Evolutionary conservation across 2,888 invertebrate species (phyloP), one percentile per base, ranked within the genome.

Genomic region (Leptarthrus brevirostris): DNA sequence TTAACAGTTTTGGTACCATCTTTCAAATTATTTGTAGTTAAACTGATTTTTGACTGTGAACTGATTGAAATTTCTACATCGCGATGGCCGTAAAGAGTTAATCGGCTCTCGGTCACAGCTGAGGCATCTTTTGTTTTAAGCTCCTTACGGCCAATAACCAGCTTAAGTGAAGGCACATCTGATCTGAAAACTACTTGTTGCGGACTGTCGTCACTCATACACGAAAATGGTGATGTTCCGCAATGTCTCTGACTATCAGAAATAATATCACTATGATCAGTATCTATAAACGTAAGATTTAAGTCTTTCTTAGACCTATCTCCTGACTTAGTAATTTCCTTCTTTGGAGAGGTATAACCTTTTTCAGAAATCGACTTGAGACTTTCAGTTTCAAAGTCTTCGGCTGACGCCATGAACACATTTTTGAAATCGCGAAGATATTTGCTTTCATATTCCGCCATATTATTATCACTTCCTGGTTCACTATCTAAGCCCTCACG

Each of bases 61-160:
- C 86, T 84, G 40, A 87, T 87, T 12, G 87, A 87, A 74, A 87
- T 87, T 82, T 88, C 87, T 4, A 87, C 86, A 80, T 87, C 87
- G 76, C 85, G 84, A n/a, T 85, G 85, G 10, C 87, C 86, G 77
- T 87, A 87, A 12, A 87, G 78, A 3, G 87, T 87, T 26, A 87
- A 79, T n/a, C 86, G 82, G 79, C 87, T 87, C 80, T 87, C 87
- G 12, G 87, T 85, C 6, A 86, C 84, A 4, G 87, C 87, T 40
- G 86, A 86, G 0, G 87, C 86, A 77, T 87, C 87, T 77, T 83
- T 83, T 3, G 87, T 87, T 56, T 85, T 83, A 0, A 87, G 85
- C 80, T 88, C 87, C 80, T 88, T 88, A 3, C 87, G 83, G 2
- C 87, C 87, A 73, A 87, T 87, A 1, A 87, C 83, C 36, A 88